A percentile compares a stretch with the other conserved stretches of the same genome.
phyloP scores from a whole-genome alignment of 2,797 vertebrate species.

The Bufotes viridis region DNA sequence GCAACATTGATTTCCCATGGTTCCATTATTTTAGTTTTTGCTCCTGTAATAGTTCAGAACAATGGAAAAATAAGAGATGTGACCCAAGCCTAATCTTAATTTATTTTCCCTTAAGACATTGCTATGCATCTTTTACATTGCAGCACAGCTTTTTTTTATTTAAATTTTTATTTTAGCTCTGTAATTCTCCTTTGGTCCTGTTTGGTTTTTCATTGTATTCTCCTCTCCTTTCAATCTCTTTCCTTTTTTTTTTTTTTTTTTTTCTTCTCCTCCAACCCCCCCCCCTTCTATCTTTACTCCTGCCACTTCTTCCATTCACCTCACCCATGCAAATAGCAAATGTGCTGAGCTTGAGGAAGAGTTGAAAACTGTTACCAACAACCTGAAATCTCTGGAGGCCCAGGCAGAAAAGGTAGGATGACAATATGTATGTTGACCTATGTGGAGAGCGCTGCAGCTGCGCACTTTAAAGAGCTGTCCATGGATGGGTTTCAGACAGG shows the following conservation, averaged over 20 bases:
- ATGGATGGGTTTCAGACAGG: too few relatives aligned
- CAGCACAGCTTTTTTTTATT: constrained; percentile 63
- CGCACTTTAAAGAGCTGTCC: neutral
- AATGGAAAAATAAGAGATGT: too few relatives aligned
- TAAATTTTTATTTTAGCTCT: neutral
- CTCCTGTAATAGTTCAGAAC: too few relatives aligned
- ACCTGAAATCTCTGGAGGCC: constrained; percentile 99
- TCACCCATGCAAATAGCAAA: constrained; percentile 90
- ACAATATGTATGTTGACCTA: constrained; percentile 54
- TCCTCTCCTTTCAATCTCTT: constrained; percentile 69
- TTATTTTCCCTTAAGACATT: neutral
- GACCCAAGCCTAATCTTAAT: too few relatives aligned
- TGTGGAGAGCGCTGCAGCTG: neutral
- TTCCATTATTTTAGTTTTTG: too few relatives aligned
- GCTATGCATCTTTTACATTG: constrained; percentile 72
- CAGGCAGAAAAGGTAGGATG: constrained; percentile 99
- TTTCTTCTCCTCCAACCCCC: constrained; percentile 64
- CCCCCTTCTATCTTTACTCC: constrained; percentile 64
- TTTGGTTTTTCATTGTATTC: constrained; percentile 70
- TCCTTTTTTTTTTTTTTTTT: constrained; percentile 65
- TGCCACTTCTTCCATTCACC: constrained; percentile 75
- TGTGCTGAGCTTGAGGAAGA: constrained; percentile 99
- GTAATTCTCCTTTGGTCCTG: constrained; percentile 69
- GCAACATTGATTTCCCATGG: too few relatives aligned
- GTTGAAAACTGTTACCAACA: constrained; percentile 99